phyloP scores from a whole-genome alignment of 2,888 invertebrate species.

The Leptura quadrifasciata region DNA sequence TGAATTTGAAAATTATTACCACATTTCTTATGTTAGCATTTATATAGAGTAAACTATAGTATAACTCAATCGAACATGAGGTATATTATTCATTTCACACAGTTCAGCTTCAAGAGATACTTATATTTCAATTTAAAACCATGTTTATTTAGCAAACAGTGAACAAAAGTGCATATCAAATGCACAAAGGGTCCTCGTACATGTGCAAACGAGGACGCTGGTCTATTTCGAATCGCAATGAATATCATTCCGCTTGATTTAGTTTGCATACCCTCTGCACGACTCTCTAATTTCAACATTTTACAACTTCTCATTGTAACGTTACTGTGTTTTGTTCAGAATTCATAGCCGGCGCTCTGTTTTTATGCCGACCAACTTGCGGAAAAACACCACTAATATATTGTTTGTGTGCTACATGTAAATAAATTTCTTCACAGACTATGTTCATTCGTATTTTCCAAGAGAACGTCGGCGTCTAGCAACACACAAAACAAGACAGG shows the following conservation, averaged over 20 bases:
- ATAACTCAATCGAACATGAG: background rate
- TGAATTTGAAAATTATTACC: too few relatives aligned
- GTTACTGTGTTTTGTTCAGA: background rate
- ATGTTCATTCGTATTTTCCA: background rate
- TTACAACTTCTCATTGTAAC: background rate
- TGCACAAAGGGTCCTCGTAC: background rate
- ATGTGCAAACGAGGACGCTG: constrained; percentile 3
- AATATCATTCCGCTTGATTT: constrained; percentile 3
- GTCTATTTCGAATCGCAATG: constrained; percentile 3
- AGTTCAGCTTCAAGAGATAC: background rate
- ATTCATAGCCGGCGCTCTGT: background rate
- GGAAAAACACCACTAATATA: background rate
- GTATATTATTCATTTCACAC: background rate
- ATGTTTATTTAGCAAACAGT: constrained; percentile 12
- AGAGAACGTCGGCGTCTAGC: background rate
- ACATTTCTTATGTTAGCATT: too few relatives aligned
- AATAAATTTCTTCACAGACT: background rate
- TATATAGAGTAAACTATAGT: too few relatives aligned
- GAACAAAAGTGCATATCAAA: constrained; percentile 4
- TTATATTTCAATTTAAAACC: constrained; percentile 18
- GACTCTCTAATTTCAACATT: constrained; percentile 1
- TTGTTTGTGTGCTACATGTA: background rate
- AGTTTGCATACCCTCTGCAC: background rate
- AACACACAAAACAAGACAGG: background rate
- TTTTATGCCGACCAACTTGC: background rate